Conservation (phyloP, 2,113 vertebrate species). For the Microcebus jonahi region DNA sequence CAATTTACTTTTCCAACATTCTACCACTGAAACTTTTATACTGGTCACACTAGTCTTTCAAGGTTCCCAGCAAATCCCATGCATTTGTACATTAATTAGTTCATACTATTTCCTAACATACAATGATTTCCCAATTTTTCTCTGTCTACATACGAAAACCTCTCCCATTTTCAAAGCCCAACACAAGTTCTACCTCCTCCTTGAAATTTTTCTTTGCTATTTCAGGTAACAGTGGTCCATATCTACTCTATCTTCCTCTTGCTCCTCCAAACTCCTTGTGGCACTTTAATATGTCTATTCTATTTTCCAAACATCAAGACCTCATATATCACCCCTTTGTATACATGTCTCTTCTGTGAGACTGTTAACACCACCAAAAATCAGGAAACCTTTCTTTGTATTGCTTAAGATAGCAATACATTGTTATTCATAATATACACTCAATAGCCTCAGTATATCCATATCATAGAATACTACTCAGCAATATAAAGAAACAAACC, state of each 20-base stretch:
- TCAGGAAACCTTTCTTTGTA: not conserved
- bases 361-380: constrained; percentile 36
- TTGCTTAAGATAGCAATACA: constrained; percentile 19
- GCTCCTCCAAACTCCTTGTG: not conserved
- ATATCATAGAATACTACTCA: not conserved
- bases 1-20: not conserved
- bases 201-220: constrained; percentile 4
- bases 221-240: not conserved
- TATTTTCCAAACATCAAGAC: constrained; percentile 19
- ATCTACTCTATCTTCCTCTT: not conserved
- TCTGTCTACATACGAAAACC: not conserved
- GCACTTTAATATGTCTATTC: not conserved
- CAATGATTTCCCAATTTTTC: not conserved
- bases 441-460: not conserved
- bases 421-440: not conserved
- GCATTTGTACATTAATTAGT: not conserved
- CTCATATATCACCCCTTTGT: not conserved
- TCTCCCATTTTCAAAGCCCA: constrained; percentile 35
- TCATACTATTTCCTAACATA: constrained; percentile 13
- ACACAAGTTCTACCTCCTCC: not conserved
- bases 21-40: not conserved
- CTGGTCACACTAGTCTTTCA: not conserved
- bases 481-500: constrained; percentile 52
- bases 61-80: not conserved
- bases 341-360: not conserved